A percentile compares a stretch with the other conserved stretches of the same genome.
These are phyloP conservation scores for Nycteola revayana DNA, from an alignment of 2,888 invertebrate genomes.

Conservation along the genomic window DNA sequence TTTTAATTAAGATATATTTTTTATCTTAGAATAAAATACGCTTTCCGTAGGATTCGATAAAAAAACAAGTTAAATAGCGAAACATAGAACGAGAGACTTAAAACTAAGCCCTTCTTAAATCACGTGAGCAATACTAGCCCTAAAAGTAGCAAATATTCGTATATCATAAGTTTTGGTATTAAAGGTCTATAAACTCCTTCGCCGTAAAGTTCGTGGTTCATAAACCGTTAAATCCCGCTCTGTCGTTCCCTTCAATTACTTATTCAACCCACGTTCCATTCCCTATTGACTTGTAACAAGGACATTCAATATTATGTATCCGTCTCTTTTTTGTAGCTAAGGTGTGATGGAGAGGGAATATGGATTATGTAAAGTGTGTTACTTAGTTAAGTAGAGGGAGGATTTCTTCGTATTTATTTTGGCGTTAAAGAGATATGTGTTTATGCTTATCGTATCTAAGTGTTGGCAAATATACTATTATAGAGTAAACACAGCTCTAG, in stretches of 20 bases:
- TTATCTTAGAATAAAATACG: neutral
- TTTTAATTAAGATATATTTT: too few species aligned
- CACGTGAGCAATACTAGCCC: too few species aligned
- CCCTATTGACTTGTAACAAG: constrained; percentile 28
- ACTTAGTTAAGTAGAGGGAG: constrained; percentile 5
- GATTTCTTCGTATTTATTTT: constrained; percentile 16
- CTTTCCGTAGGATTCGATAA: neutral
- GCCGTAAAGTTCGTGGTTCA: too few species aligned
- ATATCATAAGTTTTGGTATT: too few species aligned
- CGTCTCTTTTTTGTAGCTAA: constrained; percentile 4
- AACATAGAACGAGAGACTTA: too few species aligned
- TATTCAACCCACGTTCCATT: constrained; percentile 17
- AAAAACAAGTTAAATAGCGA: neutral
- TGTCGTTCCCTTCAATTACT: constrained; percentile 16
- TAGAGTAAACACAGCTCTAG: too few species aligned
- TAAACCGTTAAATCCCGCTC: too few species aligned
- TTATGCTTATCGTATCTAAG: too few species aligned
- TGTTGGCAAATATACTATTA: too few species aligned
- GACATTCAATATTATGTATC: constrained; percentile 19
- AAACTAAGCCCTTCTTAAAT: too few species aligned
- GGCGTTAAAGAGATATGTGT: neutral
- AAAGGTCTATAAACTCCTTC: too few species aligned
- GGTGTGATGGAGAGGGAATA: constrained; percentile 9
- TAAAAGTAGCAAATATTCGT: too few species aligned
- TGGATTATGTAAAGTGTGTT: constrained; percentile 18